These are phyloP conservation scores for Erebia aethiops DNA, from an alignment of 2,888 invertebrate genomes.

Conservation along the genomic window DNA sequence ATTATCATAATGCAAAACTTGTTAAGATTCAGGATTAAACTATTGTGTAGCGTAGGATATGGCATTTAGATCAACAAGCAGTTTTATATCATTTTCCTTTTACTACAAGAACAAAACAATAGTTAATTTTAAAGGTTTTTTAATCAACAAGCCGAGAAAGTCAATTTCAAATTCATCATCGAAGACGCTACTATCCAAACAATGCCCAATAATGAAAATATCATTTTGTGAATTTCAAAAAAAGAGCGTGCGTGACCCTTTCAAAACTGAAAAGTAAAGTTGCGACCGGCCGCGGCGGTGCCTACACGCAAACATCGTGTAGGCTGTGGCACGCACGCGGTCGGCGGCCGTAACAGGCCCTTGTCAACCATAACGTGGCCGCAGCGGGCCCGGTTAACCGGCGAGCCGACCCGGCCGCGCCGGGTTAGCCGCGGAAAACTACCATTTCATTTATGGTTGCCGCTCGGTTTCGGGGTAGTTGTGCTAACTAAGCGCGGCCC, in stretches of 20 bases:
- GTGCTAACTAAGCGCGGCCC: slow-evolving; percentile 69
- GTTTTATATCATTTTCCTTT: no score
- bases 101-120: no score
- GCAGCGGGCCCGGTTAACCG: slow-evolving; percentile 59
- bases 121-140: no score
- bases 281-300: slow-evolving; percentile 35
- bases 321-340: slow-evolving; percentile 57
- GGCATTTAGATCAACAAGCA: no score
- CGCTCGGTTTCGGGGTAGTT: slow-evolving; percentile 76
- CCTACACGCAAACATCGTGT: slow-evolving; percentile 59
- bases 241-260: slow-evolving; percentile 12
- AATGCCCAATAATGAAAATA: no score
- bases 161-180: no score
- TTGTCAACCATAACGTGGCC: slow-evolving; percentile 81
- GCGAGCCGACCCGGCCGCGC: slow-evolving; percentile 54
- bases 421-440: slow-evolving; percentile 68
- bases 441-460: slow-evolving; percentile 80
- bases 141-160: no score
- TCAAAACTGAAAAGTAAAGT: slow-evolving; percentile 35
- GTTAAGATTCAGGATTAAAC: no score
- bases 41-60: no score
- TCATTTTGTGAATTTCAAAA: background rate
- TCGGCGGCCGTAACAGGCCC: slow-evolving; percentile 72
- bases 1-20: no score
- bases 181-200: no score